Conservation (phyloP, 1,140 invertebrate genomes). For the Calephelis virginiensis region DNA sequence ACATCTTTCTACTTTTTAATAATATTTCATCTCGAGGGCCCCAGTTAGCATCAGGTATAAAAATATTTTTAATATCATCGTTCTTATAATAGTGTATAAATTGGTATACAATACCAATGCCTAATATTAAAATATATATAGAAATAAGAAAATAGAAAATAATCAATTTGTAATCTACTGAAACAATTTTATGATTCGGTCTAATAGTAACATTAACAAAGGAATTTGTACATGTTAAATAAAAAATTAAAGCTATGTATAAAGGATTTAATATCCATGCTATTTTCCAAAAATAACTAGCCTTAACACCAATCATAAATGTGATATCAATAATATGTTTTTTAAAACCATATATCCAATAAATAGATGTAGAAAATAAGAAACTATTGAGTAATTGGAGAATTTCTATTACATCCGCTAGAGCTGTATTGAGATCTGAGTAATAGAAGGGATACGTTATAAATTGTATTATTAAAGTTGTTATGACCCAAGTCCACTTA, state of each 20-base stretch:
- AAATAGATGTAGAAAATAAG: slow-evolving; percentile 52
- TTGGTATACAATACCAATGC: slow-evolving; percentile 40
- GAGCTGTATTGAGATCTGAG: slow-evolving; percentile 48
- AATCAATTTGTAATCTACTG: slow-evolving; percentile 36
- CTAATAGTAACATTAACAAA: slow-evolving; percentile 30
- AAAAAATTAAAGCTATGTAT: slow-evolving; percentile 37
- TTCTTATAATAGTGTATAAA: slow-evolving; percentile 35
- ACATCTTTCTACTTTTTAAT: slow-evolving; percentile 63
- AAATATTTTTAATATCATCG: slow-evolving; percentile 32
- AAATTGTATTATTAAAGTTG: slow-evolving; percentile 36
- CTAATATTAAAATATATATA: slow-evolving; percentile 45
- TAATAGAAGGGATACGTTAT: slow-evolving; percentile 53
- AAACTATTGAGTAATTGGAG: slow-evolving; percentile 54
- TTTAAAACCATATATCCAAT: slow-evolving; percentile 61
- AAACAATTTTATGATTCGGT: slow-evolving; percentile 36
- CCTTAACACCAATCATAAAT: slow-evolving; percentile 68
- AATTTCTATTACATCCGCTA: slow-evolving; percentile 48
- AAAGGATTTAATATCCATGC: slow-evolving; percentile 56
- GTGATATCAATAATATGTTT: slow-evolving; percentile 63
- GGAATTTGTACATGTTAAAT: slow-evolving; percentile 35
- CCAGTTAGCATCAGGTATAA: slow-evolving; percentile 45
- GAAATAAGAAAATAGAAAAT: slow-evolving; percentile 41
- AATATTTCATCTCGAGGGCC: slow-evolving; percentile 55
- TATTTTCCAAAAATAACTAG: slow-evolving; percentile 59
- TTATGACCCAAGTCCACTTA: slow-evolving; percentile 34